Conservation (phyloP, 2,888 invertebrate species). For the Mayetiola destructor region DNA sequence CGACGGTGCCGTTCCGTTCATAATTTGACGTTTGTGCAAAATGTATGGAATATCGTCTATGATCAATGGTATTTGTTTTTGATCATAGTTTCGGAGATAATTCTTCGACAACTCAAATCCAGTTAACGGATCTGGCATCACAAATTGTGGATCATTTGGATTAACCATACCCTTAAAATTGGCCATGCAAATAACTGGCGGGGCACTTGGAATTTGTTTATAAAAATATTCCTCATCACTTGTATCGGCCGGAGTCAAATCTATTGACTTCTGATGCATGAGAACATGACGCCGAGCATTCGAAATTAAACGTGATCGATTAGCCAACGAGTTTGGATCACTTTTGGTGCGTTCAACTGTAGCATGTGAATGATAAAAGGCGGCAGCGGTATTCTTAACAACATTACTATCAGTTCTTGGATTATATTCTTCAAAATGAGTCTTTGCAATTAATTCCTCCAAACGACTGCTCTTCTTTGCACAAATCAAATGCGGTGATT, state of each 20-base stretch:
- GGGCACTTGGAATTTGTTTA: constrained; percentile 55
- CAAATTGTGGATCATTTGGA: constrained; percentile 39
- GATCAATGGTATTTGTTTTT: constrained; percentile 35
- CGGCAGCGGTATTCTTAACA: constrained; percentile 36
- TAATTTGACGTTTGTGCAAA: constrained; percentile 67
- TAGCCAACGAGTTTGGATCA: constrained; percentile 66
- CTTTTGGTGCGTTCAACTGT: constrained; percentile 74
- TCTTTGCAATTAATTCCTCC: constrained; percentile 49
- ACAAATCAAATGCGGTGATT: constrained; percentile 16
- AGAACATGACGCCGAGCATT: constrained; percentile 61
- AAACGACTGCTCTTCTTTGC: constrained; percentile 37
- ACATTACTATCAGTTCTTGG: constrained; percentile 41
- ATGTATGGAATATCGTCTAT: constrained; percentile 71
- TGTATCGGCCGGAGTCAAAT: constrained; percentile 69
- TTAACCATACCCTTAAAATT: constrained; percentile 33
- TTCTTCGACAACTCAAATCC: constrained; percentile 58
- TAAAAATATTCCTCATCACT: constrained; percentile 71
- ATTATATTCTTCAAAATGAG: constrained; percentile 56
- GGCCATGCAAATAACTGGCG: constrained; percentile 50
- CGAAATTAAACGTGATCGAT: constrained; percentile 54
- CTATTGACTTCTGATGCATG: constrained; percentile 76
- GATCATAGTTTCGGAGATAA: constrained; percentile 52
- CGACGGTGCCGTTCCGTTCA: constrained; percentile 66
- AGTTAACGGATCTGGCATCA: constrained; percentile 31
- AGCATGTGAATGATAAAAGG: constrained; percentile 47